Conservation (phyloP, 1,140 invertebrate species). For the Drosophila quadrilineata region DNA sequence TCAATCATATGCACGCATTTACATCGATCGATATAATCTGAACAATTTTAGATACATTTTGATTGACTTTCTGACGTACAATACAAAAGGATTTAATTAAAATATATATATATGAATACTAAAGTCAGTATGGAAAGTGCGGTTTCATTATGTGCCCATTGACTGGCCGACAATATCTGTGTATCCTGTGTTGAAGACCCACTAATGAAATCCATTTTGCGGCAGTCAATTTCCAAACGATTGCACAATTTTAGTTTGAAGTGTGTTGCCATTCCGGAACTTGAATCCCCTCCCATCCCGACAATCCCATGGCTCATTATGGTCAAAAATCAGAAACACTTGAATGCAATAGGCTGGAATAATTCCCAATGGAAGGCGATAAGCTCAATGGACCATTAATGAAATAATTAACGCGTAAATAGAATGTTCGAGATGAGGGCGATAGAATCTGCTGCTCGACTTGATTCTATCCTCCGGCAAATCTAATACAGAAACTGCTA, state of each 20-base stretch:
- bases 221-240: constrained; percentile 44
- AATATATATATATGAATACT: too few species aligned
- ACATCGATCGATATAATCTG: too few species aligned
- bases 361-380: constrained; percentile 35
- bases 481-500: constrained; percentile 49
- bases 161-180: neutral
- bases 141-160: neutral
- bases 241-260: constrained; percentile 47
- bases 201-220: constrained; percentile 32
- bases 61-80: neutral
- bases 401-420: constrained; percentile 74
- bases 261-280: neutral
- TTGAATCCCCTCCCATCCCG: too few species aligned
- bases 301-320: constrained; percentile 23
- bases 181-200: neutral
- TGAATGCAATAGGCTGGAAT: constrained; percentile 73
- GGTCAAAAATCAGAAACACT: constrained; percentile 64
- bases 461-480: constrained; percentile 14
- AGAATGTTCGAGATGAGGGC: constrained; percentile 17
- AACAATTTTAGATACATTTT: too few species aligned
- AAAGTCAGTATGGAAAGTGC: neutral
- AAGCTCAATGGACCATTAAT: constrained; percentile 64
- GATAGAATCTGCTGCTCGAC: neutral
- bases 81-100: constrained; percentile 27
- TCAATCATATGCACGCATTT: too few species aligned